Percentiles rank a stretch among this genome's conserved stretches.
Evolutionary conservation across 2,888 invertebrate species (phyloP).

Genomic region (Polia nebulosa): DNA sequence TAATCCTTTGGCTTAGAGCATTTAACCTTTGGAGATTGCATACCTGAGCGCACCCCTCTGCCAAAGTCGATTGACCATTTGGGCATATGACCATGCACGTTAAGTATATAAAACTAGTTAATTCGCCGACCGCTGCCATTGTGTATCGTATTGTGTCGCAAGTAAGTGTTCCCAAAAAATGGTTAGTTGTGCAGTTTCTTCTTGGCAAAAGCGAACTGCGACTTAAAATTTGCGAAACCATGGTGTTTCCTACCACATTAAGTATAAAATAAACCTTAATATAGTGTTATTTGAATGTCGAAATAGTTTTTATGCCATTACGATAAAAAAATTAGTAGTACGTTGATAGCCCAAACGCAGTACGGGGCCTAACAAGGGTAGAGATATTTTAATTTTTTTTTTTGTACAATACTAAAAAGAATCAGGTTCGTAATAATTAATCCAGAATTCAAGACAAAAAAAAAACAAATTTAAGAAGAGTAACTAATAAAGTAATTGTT

Average conservation of each 20-base stretch:
- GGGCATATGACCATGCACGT: not conserved
- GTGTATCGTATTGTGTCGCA: not conserved
- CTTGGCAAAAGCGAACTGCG: constrained; percentile 2
- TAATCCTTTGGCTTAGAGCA: too few species aligned
- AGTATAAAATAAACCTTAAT: not conserved
- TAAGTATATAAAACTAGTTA: not conserved
- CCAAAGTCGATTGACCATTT: not conserved
- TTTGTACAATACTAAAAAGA: too few species aligned
- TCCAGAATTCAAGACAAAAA: too few species aligned
- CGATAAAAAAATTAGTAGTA: constrained; percentile 2
- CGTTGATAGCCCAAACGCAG: not conserved
- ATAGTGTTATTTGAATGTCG: constrained; percentile 1
- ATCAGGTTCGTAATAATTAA: too few species aligned
- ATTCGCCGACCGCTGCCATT: not conserved
- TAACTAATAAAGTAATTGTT: too few species aligned
- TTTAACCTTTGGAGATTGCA: too few species aligned
- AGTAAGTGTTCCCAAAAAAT: not conserved
- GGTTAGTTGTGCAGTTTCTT: not conserved
- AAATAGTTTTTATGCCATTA: not conserved
- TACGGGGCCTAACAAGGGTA: too few species aligned
- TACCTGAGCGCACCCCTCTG: too few species aligned
- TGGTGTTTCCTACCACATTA: constrained; percentile 7
- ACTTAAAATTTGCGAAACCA: constrained; percentile 5
- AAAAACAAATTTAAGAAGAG: too few species aligned
- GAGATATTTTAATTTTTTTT: too few species aligned